These are phyloP conservation scores for Saguinus oedipus DNA, from an alignment of 2,797 vertebrate species.

Conservation along the genomic window DNA sequence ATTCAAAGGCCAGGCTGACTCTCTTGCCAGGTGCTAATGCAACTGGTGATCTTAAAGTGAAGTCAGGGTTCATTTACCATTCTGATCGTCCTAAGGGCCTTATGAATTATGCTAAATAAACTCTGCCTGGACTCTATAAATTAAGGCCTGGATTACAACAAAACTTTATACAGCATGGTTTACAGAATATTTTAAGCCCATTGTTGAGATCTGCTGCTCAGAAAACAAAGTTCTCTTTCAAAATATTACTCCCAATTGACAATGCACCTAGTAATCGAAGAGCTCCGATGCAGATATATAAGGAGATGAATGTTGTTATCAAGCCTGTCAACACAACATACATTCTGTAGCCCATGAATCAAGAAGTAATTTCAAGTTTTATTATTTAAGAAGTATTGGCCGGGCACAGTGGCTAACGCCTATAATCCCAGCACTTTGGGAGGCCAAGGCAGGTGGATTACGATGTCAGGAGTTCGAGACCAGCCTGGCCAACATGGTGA, in stretches of 20 bases:
- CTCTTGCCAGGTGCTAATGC: not conserved
- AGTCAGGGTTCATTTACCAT: not conserved
- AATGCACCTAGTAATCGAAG: not conserved
- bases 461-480: too few relatives aligned
- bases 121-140: not conserved
- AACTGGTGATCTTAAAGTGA: not conserved
- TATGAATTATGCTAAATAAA: not conserved
- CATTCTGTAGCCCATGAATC: not conserved
- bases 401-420: fast-evolving
- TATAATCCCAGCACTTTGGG: too few relatives aligned
- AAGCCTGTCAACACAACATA: not conserved
- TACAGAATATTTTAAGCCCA: not conserved
- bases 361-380: not conserved
- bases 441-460: too few relatives aligned
- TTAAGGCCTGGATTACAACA: not conserved
- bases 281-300: not conserved
- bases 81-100: not conserved
- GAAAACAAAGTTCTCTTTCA: not conserved
- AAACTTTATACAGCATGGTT: not conserved
- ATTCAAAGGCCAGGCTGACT: not conserved
- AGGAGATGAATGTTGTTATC: not conserved
- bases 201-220: not conserved
- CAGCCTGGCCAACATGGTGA: too few relatives aligned
- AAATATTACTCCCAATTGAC: not conserved
- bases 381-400: not conserved